Evolutionary conservation across 2,113 vertebrate genomes (phyloP), one percentile per base, ranked within the genome.

Genomic region (Gavialis gangeticus): DNA sequence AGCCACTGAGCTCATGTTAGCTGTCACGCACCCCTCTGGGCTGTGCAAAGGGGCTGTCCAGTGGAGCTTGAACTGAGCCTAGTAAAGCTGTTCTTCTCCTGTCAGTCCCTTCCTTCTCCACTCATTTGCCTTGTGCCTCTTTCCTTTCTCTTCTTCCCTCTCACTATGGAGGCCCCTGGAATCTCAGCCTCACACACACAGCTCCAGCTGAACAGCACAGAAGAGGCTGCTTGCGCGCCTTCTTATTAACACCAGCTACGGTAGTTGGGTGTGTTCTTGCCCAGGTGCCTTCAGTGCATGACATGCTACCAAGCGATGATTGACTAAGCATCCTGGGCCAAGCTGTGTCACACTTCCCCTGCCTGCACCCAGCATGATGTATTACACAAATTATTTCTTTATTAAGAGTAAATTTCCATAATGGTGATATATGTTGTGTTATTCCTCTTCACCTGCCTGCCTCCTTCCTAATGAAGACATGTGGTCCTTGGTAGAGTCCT

Each of bases 371-470:
- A 1, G 34, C 1, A 10, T 93, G 96, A 96, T 94, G 82, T 92
- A 97, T 90, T 0, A 3, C 3, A 1, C 92, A 90, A 94, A 96
- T 97, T 94, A 96, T 89, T 91, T 87, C 95, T 85, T 95, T 94
- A 96, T 96, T 94, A 96, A 4, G 82, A 84, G 84, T 59, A n/a
- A 57, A 97, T 97, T 95, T 97, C 89, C 92, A 81, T 96, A 94
- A 90, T 58, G 91, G 77, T 95, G 94, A 96, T 96, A 64, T 37
- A 91, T 34, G 34, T 76, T 93, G 90, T 83, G 90, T 21, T 69
- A 14, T 76, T 93, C 90, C 91, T 85, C 88, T 28, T 2, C 95
- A 88, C 83, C 87, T 12, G 57, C 81, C 79, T n/a, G 28, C 88
- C 92, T 90, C 77, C 77, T 83, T 46, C 82, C 69, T 97, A 95